A percentile compares a stretch with the other conserved stretches of the same genome.
phyloP scores from a whole-genome alignment of 2,113 vertebrate species.

The Sylvia atricapilla region DNA sequence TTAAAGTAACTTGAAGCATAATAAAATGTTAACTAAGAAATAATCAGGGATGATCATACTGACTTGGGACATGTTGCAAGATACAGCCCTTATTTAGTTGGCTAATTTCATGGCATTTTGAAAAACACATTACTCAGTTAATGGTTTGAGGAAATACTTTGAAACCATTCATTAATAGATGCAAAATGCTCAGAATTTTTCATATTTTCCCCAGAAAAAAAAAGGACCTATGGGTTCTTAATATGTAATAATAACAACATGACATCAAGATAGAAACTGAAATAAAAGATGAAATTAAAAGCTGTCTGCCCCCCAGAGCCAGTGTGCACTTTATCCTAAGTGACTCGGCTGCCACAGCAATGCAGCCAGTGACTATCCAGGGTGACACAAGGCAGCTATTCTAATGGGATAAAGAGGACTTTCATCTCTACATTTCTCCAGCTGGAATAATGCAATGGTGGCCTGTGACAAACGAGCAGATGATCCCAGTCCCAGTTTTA shows the following conservation, averaged over 20 bases:
- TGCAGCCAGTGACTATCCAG: background rate
- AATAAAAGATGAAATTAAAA: background rate
- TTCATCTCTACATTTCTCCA: slow-evolving; percentile 2
- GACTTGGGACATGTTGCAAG: background rate
- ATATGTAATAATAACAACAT: background rate
- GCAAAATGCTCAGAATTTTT: background rate
- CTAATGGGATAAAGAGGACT: slow-evolving; percentile 11
- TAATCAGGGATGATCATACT: background rate
- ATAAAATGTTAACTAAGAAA: background rate
- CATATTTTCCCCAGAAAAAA: background rate
- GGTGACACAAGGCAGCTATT: slow-evolving; percentile 36
- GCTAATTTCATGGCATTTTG: slow-evolving; percentile 12
- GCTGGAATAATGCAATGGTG: background rate
- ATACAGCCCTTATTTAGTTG: background rate
- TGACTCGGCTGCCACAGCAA: background rate
- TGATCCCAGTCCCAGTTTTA: background rate
- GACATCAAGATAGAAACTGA: background rate
- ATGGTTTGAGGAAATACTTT: background rate
- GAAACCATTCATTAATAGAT: background rate
- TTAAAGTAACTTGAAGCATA: background rate
- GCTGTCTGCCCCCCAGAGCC: background rate
- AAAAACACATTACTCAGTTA: slow-evolving; percentile 8
- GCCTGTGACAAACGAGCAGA: background rate
- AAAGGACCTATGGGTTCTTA: background rate
- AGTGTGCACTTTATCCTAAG: background rate